Percentiles rank a stretch among this genome's conserved stretches.
Conservation (phyloP, 1,140 invertebrate genomes). For the Drosophila albomicans region DNA sequence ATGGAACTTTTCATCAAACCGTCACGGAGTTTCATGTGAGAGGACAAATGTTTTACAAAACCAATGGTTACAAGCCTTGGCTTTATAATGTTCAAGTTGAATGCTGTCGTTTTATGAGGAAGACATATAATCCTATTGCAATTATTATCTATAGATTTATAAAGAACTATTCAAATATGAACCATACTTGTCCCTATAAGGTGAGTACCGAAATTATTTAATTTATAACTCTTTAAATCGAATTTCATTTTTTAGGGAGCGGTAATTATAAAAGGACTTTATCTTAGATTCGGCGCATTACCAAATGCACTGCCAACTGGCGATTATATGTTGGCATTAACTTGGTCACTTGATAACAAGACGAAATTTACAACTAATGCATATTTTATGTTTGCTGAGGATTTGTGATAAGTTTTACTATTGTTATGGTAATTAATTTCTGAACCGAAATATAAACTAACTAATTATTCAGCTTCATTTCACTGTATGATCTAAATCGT, state of each 20-base stretch:
- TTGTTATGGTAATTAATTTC: no score
- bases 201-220: neutral
- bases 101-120: neutral
- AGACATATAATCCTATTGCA: neutral
- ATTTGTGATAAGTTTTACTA: neutral
- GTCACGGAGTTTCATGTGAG: neutral
- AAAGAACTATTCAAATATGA: neutral
- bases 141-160: neutral
- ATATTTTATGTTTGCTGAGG: neutral
- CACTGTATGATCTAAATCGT: no score
- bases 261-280: neutral
- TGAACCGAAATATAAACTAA: no score
- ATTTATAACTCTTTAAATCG: no score
- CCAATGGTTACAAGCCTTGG: slow-evolving; percentile 5
- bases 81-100: neutral
- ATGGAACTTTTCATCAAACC: neutral
- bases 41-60: neutral
- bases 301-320: slow-evolving; percentile 6
- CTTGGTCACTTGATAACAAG: slow-evolving; percentile 16
- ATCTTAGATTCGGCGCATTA: neutral
- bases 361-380: neutral
- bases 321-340: slow-evolving; percentile 11
- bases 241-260: no score
- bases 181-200: slow-evolving; percentile 2
- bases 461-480: no score